phyloP scores from a whole-genome alignment of 2,888 invertebrate species.

The Leptopilina drosophilae region DNA sequence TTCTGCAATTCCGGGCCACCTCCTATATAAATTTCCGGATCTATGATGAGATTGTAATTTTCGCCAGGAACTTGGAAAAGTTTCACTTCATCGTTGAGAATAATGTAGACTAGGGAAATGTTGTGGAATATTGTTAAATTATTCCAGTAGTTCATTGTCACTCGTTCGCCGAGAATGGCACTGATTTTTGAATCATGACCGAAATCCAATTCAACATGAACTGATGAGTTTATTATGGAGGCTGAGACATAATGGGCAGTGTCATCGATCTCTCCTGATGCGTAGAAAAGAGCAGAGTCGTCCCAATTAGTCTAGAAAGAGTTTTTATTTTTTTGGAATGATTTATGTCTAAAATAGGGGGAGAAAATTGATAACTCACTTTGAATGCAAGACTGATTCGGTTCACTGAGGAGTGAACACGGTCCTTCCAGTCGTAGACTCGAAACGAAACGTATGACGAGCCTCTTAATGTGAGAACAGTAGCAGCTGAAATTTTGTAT shows the following conservation, averaged over 20 bases:
- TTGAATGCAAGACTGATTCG: constrained; percentile 93
- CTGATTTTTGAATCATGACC: constrained; percentile 87
- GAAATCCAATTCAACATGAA: constrained; percentile 92
- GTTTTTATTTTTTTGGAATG: not conserved
- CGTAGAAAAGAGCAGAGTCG: constrained; percentile 94
- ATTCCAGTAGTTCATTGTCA: constrained; percentile 90
- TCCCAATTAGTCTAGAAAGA: constrained; percentile 88
- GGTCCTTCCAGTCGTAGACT: constrained; percentile 94
- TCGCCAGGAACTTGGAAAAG: constrained; percentile 85
- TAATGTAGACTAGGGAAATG: constrained; percentile 84
- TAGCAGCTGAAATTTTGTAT: constrained; percentile 82
- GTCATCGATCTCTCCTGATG: constrained; percentile 92
- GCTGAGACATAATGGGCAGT: constrained; percentile 94
- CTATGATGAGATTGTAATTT: constrained; percentile 88
- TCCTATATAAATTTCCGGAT: constrained; percentile 95
- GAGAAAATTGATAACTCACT: constrained; percentile 76
- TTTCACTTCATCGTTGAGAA: constrained; percentile 86
- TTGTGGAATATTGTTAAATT: constrained; percentile 92
- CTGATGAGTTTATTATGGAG: constrained; percentile 88
- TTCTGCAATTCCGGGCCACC: constrained; percentile 91
- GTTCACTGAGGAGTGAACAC: constrained; percentile 91
- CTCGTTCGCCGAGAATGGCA: constrained; percentile 83
- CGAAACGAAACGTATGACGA: constrained; percentile 95
- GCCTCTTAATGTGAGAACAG: constrained; percentile 90
- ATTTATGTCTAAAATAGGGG: not conserved